Percentiles rank a stretch among this genome's conserved stretches.
Conservation (phyloP, 2,797 vertebrate species). For the Arrhamphus sclerolepis region DNA sequence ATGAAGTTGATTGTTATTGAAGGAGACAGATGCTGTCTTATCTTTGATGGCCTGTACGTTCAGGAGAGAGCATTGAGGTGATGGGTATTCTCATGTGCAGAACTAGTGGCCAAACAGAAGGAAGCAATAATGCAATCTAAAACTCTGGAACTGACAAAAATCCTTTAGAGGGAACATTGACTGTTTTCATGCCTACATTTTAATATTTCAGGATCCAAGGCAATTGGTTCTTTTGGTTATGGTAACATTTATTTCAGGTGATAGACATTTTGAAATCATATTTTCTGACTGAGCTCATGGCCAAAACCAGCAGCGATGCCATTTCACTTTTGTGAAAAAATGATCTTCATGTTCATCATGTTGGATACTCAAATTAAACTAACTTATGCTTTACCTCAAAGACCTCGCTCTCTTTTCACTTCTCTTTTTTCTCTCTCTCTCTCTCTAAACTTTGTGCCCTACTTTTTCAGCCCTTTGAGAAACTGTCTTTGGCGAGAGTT, state of each 20-base stretch:
- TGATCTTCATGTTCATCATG: too few species aligned
- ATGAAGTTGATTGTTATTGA: constrained; percentile 6
- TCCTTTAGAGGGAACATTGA: too few species aligned
- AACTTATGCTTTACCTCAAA: background rate
- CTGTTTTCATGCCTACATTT: too few species aligned
- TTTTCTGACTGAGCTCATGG: too few species aligned
- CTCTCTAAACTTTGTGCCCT: constrained; percentile 67
- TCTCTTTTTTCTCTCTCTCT: constrained; percentile 10
- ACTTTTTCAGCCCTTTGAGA: constrained; percentile 71
- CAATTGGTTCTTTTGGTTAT: too few species aligned
- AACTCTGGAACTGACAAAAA: too few species aligned
- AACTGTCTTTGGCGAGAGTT: constrained; percentile 52
- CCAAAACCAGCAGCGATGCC: too few species aligned
- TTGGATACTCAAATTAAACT: background rate
- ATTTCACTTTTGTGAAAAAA: too few species aligned
- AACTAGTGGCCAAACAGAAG: too few species aligned
- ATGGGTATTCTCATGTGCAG: background rate
- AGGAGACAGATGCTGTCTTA: constrained; percentile 1
- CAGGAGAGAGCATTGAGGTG: background rate
- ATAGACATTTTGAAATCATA: too few species aligned
- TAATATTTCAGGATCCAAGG: too few species aligned
- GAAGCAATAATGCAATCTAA: background rate
- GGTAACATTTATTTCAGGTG: too few species aligned
- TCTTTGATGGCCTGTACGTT: background rate
- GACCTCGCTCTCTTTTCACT: background rate